Conservation (phyloP, 1,140 invertebrate species). For the Drosophila obscura region DNA sequence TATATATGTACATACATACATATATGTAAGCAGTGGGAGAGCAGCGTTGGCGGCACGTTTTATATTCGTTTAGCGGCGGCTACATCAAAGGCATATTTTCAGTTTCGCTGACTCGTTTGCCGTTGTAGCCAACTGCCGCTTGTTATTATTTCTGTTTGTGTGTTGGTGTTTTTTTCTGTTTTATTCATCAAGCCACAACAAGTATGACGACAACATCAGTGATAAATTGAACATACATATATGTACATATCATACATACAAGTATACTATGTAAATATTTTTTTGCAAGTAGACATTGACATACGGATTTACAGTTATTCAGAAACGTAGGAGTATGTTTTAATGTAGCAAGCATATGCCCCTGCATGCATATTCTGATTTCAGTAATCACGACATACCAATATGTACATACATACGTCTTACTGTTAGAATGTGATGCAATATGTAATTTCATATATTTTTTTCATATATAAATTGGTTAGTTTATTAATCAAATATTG, state of each 20-base stretch:
- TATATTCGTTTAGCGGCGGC: constrained; percentile 72
- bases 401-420: too few relatives aligned
- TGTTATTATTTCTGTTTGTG: constrained; percentile 56
- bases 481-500: not conserved
- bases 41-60: constrained; percentile 69
- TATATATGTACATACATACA: too few relatives aligned
- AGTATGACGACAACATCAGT: constrained; percentile 40
- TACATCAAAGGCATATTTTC: constrained; percentile 74
- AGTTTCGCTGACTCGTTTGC: constrained; percentile 64
- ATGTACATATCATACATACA: constrained; percentile 7
- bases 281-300: constrained; percentile 9
- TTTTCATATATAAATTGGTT: not conserved
- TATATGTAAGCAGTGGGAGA: constrained; percentile 20
- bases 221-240: constrained; percentile 37
- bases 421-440: not conserved
- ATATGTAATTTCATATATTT: too few relatives aligned
- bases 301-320: constrained; percentile 1
- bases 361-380: too few relatives aligned
- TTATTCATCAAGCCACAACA: constrained; percentile 54
- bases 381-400: too few relatives aligned
- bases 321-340: too few relatives aligned
- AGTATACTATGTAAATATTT: constrained; percentile 8
- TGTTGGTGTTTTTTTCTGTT: constrained; percentile 33
- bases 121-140: constrained; percentile 51
- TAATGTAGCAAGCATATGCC: not conserved